phyloP scores from a whole-genome alignment of 1,140 invertebrate genomes.

The Heliconius nattereri region DNA sequence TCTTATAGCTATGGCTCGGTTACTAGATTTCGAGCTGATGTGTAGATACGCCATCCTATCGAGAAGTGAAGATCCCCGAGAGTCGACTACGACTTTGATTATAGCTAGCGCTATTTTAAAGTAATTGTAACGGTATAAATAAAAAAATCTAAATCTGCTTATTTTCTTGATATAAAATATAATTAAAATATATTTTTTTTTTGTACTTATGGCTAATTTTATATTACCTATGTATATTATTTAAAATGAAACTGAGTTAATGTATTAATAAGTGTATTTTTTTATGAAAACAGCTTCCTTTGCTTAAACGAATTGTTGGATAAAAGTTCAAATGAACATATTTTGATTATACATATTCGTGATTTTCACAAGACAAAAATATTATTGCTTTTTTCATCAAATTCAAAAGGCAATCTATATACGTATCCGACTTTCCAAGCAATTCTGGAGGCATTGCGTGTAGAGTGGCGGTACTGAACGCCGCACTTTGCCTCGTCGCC shows the following conservation, averaged over 20 bases:
- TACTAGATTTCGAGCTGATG: slow-evolving; percentile 64
- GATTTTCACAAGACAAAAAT: no score
- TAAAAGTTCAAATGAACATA: neutral
- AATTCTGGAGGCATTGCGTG: no score
- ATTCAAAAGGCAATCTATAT: no score
- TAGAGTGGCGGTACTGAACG: no score
- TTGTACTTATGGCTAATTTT: neutral
- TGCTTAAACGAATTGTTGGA: neutral
- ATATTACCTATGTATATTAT: neutral
- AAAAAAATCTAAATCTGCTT: neutral
- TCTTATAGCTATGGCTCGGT: slow-evolving; percentile 47
- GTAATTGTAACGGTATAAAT: neutral
- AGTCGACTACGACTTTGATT: neutral
- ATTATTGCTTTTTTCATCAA: no score
- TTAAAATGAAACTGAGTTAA: neutral
- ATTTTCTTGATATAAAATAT: no score
- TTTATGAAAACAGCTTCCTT: neutral
- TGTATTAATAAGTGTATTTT: neutral
- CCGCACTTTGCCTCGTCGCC: no score
- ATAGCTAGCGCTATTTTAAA: neutral
- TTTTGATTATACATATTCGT: no score
- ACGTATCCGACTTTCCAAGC: no score
- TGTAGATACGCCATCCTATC: slow-evolving; percentile 57
- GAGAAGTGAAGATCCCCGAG: neutral
- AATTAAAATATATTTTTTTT: neutral